These are phyloP conservation scores for Tenebrio molitor DNA, from an alignment of 1,140 invertebrate genomes.

Conservation along the genomic window DNA sequence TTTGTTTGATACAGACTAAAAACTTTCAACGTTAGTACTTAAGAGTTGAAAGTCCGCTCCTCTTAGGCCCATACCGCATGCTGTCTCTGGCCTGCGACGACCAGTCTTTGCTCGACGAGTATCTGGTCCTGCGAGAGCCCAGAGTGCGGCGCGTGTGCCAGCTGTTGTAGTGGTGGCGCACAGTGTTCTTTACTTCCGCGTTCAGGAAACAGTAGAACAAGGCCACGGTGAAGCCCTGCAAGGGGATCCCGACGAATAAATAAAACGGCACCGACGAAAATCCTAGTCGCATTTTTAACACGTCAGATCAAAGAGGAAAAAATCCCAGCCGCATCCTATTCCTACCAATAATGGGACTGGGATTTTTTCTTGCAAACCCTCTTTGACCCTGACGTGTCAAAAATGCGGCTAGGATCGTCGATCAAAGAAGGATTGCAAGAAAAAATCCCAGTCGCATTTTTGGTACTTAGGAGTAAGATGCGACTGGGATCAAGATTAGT, in stretches of 20 bases:
- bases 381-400: too few species aligned
- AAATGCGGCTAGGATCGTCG: too few species aligned
- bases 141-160: conserved; percentile 79
- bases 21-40: conserved; percentile 42
- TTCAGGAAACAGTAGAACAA: conserved; percentile 93
- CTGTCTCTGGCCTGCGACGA: conserved; percentile 82
- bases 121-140: conserved; percentile 72
- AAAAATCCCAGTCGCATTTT: too few species aligned
- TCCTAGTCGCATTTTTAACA: too few species aligned
- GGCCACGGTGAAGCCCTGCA: conserved; percentile 85
- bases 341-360: too few species aligned
- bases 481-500: too few species aligned
- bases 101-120: conserved; percentile 78
- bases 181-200: conserved; percentile 86
- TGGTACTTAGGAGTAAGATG: too few species aligned
- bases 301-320: too few species aligned
- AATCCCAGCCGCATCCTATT: too few species aligned
- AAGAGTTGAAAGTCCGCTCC: conserved; percentile 2
- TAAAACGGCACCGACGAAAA: too few species aligned
- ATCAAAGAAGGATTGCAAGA: too few species aligned
- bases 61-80: conserved; percentile 72
- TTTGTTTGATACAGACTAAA: conserved; percentile 56
- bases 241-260: conserved; percentile 7
- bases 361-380: too few species aligned
- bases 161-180: conserved; percentile 82